Base-by-base conservation (phyloP, 2,888 invertebrate genomes). In the Poecilus cupreus region DNA sequence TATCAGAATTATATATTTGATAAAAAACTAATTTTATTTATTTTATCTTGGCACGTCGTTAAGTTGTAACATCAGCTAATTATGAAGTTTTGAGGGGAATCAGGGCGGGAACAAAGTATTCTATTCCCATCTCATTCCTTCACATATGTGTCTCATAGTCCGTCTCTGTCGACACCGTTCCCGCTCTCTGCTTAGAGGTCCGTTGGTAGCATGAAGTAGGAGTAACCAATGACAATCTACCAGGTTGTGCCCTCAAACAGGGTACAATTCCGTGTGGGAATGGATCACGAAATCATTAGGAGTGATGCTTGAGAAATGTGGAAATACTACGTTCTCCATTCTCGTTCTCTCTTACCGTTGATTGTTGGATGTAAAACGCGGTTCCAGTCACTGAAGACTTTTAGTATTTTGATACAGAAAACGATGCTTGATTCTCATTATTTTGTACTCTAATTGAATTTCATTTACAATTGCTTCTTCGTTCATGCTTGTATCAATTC, bases 181-280 rank as follows among this genome's bases (percentile, higher is more conserved):
- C 68, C 74, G 60, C 82, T 68, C 43, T 46, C 51, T 64, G n/a
- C 64, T 37, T 6, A 60, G 60, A 32, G 22, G 64, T 43, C 78
- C 43, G 39, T 16, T 24, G 78, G 39, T 22, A 75, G 49, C n/a
- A 32, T 60, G 32, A 60, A 81, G 81, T 81, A 81, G 81, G 75
- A 81, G 81, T 81, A 75, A 75, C 81, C 81, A 81, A 81, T 81
- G 75, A 81, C 74, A 75, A 32, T 57, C 64, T 13, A 75, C 46
- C 75, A 81, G 81, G 60, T 74, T 81, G 26, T 81, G 75, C 81
- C 81, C 81, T 81, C 81, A 46, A 81, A 81, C 81, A 75, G 81
- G 81, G 81, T 60, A 80, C 79, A 24, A 51, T 57, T 54, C 26
- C 26, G 75, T 81, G 81, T 75, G 60, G 81, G 81, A 80, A 80